Conservation (phyloP, 1,140 invertebrate genomes). For the Gonatopus flavifemur region DNA sequence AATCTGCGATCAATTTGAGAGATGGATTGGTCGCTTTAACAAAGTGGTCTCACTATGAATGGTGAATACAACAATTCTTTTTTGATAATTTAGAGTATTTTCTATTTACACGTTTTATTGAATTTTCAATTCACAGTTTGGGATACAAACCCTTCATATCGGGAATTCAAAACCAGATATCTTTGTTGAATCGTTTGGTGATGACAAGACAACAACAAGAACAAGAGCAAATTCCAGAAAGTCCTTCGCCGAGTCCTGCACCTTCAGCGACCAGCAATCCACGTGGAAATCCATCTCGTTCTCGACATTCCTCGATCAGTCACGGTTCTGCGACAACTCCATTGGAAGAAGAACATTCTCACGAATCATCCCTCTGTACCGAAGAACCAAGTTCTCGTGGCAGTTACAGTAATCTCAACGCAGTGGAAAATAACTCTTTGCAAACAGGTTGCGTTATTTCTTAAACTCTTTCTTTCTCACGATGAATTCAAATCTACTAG, state of each 20-base stretch:
- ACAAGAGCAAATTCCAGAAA: slow-evolving; percentile 47
- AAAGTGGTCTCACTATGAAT: slow-evolving; percentile 67
- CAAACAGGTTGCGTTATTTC: slow-evolving; percentile 43
- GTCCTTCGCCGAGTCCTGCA: slow-evolving; percentile 47
- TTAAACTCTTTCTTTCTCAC: slow-evolving; percentile 25
- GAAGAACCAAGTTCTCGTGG: slow-evolving; percentile 40
- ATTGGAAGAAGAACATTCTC: slow-evolving; percentile 39
- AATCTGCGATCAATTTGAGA: slow-evolving; percentile 61
- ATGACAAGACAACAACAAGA: slow-evolving; percentile 53
- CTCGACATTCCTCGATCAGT: slow-evolving; percentile 49
- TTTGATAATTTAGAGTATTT: background rate
- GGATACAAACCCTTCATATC: slow-evolving; percentile 62
- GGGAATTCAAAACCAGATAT: slow-evolving; percentile 62
- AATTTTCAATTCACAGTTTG: slow-evolving; percentile 34
- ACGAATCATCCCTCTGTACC: slow-evolving; percentile 26
- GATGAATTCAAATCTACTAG: too few relatives aligned
- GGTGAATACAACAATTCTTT: too few relatives aligned
- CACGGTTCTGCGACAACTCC: slow-evolving; percentile 45
- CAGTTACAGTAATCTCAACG: slow-evolving; percentile 40
- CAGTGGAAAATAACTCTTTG: slow-evolving; percentile 30
- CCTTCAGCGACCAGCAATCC: slow-evolving; percentile 45
- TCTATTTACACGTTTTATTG: background rate
- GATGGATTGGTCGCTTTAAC: slow-evolving; percentile 63
- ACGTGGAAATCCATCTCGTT: slow-evolving; percentile 43
- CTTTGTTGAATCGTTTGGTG: slow-evolving; percentile 59